phyloP scores from a whole-genome alignment of 1,140 invertebrate genomes.

The Calephelis virginiensis region DNA sequence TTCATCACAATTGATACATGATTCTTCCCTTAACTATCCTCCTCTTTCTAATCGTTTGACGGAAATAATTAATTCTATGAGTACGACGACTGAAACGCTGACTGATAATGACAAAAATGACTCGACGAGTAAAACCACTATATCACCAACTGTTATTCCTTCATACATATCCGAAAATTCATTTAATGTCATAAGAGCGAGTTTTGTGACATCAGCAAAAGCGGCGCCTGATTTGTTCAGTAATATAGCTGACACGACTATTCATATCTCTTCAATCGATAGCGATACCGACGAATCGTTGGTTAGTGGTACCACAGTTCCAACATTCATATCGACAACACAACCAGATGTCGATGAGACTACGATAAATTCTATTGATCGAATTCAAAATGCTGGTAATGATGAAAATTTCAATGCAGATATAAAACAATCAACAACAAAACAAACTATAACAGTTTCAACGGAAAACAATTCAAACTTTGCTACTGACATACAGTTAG shows the following conservation, averaged over 20 bases:
- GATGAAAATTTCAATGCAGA: background rate
- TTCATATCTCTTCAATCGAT: background rate
- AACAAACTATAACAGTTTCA: background rate
- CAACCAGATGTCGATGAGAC: background rate
- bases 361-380: background rate
- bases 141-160: constrained; percentile 22
- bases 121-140: constrained; percentile 35
- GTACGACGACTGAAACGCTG: constrained; percentile 41
- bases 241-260: background rate
- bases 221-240: background rate
- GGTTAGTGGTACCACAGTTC: background rate
- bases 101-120: constrained; percentile 22
- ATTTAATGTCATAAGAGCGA: constrained; percentile 21
- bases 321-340: background rate
- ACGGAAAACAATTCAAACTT: constrained; percentile 16
- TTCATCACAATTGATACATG: constrained; percentile 42
- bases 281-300: background rate
- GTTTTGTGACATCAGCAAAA: constrained; percentile 15
- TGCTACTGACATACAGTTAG: constrained; percentile 26
- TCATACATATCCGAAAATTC: constrained; percentile 21
- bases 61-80: constrained; percentile 62
- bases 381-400: background rate
- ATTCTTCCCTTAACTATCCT: constrained; percentile 37
- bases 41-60: constrained; percentile 57
- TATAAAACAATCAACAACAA: background rate